These are phyloP conservation scores for Pangasius sanitwongsei DNA, from an alignment of 2,797 vertebrate species.

Conservation along the genomic window DNA sequence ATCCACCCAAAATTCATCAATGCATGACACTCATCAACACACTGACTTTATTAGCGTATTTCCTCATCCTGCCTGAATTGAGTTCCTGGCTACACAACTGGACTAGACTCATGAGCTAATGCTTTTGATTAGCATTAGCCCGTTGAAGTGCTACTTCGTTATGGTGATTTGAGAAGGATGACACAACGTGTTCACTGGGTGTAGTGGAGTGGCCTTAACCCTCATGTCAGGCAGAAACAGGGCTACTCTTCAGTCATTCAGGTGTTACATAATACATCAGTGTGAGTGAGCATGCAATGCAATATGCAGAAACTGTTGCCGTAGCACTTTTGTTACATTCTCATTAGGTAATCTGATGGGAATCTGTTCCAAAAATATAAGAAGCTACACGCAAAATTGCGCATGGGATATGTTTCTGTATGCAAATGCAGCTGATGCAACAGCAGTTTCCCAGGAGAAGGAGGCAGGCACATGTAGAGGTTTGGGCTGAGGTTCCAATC, in stretches of 20 bases:
- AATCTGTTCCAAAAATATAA: constrained; percentile 10
- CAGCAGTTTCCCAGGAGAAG: background rate
- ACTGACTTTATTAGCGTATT: background rate
- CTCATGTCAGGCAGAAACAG: background rate
- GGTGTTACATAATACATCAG: background rate
- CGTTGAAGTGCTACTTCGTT: background rate
- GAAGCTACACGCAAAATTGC: background rate
- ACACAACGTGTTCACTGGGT: background rate
- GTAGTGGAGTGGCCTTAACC: too few relatives aligned
- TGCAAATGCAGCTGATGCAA: background rate
- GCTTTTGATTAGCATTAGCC: background rate
- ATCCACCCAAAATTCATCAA: background rate
- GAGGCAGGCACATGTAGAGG: background rate
- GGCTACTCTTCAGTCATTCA: background rate
- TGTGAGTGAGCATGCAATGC: background rate
- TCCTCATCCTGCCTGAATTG: background rate
- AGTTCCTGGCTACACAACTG: background rate
- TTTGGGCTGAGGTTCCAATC: background rate
- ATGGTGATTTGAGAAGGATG: background rate
- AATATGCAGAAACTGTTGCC: background rate
- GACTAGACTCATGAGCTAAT: background rate
- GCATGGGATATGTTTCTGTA: background rate
- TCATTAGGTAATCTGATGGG: constrained; percentile 1
- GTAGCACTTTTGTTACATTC: background rate
- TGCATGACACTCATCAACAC: background rate